phyloP scores from a whole-genome alignment of 2,113 vertebrate genomes.

The Ceyx margarethae region DNA sequence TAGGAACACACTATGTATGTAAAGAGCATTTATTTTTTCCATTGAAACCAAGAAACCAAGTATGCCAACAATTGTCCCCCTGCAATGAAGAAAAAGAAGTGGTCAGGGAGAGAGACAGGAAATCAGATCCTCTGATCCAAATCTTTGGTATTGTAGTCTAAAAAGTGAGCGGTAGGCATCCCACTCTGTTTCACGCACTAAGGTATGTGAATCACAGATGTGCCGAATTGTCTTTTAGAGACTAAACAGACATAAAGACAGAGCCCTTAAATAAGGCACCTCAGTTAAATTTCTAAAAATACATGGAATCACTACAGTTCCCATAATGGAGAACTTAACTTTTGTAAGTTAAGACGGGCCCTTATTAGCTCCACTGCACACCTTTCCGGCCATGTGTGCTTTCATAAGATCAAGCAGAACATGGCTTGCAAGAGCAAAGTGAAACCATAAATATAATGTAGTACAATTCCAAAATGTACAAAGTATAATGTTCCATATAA shows the following conservation, averaged over 20 bases:
- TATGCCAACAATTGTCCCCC: not conserved
- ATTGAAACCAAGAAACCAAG: not conserved
- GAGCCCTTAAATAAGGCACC: not conserved
- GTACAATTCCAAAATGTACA: not conserved
- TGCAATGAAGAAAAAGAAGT: not conserved
- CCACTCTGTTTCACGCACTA: not conserved
- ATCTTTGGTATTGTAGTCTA: not conserved
- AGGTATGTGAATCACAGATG: not conserved
- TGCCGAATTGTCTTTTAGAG: not conserved
- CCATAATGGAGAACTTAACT: not conserved
- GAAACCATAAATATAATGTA: slow-evolving; percentile 25
- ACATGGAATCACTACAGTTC: not conserved
- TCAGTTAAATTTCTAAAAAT: not conserved
- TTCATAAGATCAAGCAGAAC: not conserved
- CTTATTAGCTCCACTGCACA: not conserved
- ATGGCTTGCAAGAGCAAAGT: slow-evolving; percentile 32
- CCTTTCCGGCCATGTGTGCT: not conserved
- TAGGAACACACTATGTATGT: not conserved
- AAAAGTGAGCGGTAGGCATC: not conserved
- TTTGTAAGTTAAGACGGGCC: not conserved
- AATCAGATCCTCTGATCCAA: not conserved
- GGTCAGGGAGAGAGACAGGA: not conserved
- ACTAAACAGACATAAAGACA: not conserved
- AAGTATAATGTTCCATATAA: slow-evolving; percentile 23
- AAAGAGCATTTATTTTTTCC: not conserved